These are phyloP conservation scores for Phrixothrix hirtus DNA, from an alignment of 2,888 invertebrate species.

Conservation along the genomic window DNA sequence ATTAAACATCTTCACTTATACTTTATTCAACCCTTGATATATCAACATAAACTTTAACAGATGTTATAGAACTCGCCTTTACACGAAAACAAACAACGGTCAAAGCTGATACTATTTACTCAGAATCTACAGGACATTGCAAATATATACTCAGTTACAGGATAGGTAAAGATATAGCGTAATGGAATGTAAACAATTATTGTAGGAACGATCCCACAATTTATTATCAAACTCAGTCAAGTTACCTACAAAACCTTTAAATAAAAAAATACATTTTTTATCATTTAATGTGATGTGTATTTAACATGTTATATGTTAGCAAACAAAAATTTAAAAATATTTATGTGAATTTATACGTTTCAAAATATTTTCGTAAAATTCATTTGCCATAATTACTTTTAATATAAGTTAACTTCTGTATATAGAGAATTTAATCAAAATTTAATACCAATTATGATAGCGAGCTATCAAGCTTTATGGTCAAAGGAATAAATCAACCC, in stretches of 20 bases:
- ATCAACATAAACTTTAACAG: constrained; percentile 20
- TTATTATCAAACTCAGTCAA: constrained; percentile 22
- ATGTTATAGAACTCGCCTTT: constrained; percentile 23
- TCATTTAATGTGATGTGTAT: too few species aligned
- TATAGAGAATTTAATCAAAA: constrained; percentile 4
- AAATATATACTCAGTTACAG: constrained; percentile 41
- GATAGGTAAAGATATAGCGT: constrained; percentile 47
- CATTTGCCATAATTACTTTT: not conserved
- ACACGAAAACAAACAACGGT: constrained; percentile 38
- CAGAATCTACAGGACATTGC: constrained; percentile 43
- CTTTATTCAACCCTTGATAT: constrained; percentile 20
- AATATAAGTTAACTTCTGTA: constrained; percentile 1
- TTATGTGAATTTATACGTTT: too few species aligned
- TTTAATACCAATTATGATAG: constrained; percentile 15
- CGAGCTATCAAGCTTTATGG: constrained; percentile 9
- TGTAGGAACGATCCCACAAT: constrained; percentile 26
- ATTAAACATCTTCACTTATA: too few species aligned
- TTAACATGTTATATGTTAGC: too few species aligned
- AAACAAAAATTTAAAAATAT: too few species aligned
- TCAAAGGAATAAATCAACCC: constrained; percentile 26
- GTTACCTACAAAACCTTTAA: constrained; percentile 9
- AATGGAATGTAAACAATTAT: constrained; percentile 48
- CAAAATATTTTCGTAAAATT: too few species aligned
- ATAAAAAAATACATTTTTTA: not conserved
- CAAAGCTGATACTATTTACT: constrained; percentile 45